Percentiles rank a stretch among this genome's conserved stretches.
These are phyloP conservation scores for Halcyon chelicuti DNA, from an alignment of 2,797 vertebrate genomes.

Conservation along the genomic window DNA sequence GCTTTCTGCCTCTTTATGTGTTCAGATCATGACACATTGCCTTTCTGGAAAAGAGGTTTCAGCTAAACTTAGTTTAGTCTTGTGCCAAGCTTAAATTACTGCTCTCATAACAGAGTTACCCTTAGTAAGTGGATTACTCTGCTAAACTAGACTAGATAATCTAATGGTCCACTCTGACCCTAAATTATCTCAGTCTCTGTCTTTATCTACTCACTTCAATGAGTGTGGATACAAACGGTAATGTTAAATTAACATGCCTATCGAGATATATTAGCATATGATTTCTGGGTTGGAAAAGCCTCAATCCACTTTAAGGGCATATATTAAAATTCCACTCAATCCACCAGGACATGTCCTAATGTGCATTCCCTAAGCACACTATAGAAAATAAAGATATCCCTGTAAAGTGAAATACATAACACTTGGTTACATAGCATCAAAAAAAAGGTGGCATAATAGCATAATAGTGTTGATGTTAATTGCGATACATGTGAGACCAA, in stretches of 20 bases:
- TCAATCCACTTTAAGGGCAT: not conserved
- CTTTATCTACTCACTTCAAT: not conserved
- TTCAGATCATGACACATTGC: not conserved
- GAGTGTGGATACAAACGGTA: not conserved
- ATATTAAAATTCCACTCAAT: not conserved
- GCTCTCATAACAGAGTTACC: not conserved
- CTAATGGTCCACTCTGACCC: not conserved
- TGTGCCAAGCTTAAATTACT: not conserved
- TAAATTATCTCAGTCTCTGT: not conserved
- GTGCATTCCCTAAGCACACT: not conserved
- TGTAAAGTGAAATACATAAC: not conserved
- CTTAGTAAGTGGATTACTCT: not conserved
- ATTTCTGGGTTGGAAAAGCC: conserved; percentile 6
- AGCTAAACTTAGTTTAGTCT: not conserved
- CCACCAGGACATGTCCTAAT: not conserved
- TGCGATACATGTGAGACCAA: not conserved
- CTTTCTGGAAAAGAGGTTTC: not conserved
- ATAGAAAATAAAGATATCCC: not conserved
- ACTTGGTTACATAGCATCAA: not conserved
- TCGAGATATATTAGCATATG: not conserved
- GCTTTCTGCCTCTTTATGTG: not conserved
- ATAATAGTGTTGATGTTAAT: not conserved
- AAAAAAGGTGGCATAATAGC: not conserved
- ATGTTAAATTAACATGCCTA: not conserved
- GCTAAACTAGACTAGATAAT: not conserved